Base-by-base conservation (phyloP, 2,888 invertebrate genomes). In the Heliothis peltigera region DNA sequence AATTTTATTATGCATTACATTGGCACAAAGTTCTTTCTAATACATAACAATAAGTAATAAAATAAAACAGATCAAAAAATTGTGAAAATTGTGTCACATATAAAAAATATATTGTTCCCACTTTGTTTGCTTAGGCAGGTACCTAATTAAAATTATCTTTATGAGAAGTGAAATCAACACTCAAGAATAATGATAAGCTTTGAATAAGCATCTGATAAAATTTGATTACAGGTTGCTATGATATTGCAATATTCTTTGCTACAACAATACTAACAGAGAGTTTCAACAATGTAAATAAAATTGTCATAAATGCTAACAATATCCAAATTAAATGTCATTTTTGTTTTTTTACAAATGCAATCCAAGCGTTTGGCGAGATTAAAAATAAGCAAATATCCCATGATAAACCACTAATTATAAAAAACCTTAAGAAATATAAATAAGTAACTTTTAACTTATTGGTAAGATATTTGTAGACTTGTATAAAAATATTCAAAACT, bases 1-100 rank as follows among this genome's bases (percentile, higher is more conserved):
- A 44, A 32, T 35, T 55, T 67, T 55, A 67, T 44, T 77, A 74
- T 64, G 75, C 67, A 76, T 75, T 64, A 65, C 59, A 65, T 65
- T 71, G 58, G 44, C 64, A 62, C 64, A 62, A 52, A 54, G 58
- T 61, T 62, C 57, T 61, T 64, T 63, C 28, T 17, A 52, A 52
- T 52, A 48, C 56, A 75, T 54, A 56, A 54, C 58, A 19, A 32
- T 61, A 12, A 59, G n/a, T 25, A 25, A 25, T 3, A 39, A 39
- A 39, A 39, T 7, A 7, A 39, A 64, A 49, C 44, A 54, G 49
- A 70, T 63, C 39, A 49, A 22, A 48, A 53, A 28, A 39, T 39
- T n/a, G 2, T 10, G 6, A n/a, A 15, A 25, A 25, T 25, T 25
- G 25, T 25, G 4, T 1, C 2, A n/a, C 4, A n/a, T n/a, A 39